Base-by-base conservation (phyloP, 1,140 invertebrate genomes). In the Drosophila malerkotliana region DNA sequence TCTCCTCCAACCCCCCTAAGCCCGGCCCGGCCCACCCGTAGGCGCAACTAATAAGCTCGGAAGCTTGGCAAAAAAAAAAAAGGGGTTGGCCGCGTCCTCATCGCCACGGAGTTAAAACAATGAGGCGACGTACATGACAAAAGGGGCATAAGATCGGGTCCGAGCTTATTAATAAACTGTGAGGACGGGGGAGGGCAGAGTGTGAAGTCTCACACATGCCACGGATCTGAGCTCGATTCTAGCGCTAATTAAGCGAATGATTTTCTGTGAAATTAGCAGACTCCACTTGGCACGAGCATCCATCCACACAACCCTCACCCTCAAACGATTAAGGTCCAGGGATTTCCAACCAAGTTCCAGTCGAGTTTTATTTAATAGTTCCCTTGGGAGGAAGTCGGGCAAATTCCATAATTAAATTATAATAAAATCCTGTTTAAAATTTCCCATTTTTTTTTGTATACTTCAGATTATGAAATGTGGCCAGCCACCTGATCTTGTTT, bases 191-290 rank as follows among this genome's bases (percentile, higher is more conserved):
- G 0, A 5, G 26, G 52, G 53, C 28, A 61, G 80, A 77, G 81
- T 85, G 81, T 87, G 77, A 85, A 81, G 81, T 81, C 68, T 87
- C 78, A 41, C 79, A 76, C 77, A 80, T 44, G 75, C 74, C 78
- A 69, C 54, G 12, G 8, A 1, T 41, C 39, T 14, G 45, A n/a
- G 18, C 66, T 54, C 41, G 41, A 49, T 54, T 57, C 39, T 41
- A 55, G 67, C 64, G 55, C 82, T 87, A 87, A 85, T 81, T 85
- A 87, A 87, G 74, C 82, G 58, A 51, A 81, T 81, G 77, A 85
- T 78, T 78, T 73, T 72, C 58, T 53, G 51, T 74, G 51, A 68
- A 75, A 76, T 76, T 60, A 75, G 73, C 72, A 52, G 64, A 62
- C 60, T 72, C 73, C 75, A 77, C 61, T 63, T 77, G 55, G 66